Evolutionary conservation across 2,888 invertebrate species (phyloP), one percentile per base, ranked within the genome.

Genomic region (Stenurella melanura): DNA sequence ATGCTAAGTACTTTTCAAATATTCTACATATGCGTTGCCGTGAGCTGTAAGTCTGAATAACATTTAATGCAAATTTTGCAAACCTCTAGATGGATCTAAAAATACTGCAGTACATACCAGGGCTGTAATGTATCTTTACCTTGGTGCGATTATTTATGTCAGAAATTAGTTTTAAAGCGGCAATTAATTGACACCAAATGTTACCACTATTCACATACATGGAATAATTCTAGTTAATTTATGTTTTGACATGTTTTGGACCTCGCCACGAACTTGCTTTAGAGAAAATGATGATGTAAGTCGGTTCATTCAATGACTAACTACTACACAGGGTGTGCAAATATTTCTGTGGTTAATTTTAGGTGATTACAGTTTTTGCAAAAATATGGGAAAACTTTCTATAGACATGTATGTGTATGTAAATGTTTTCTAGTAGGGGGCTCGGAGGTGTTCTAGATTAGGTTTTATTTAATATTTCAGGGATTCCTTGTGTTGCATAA

Each of bases 91-190:
- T 69, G 11, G 21, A 26, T 69, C 69, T 54, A 57, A 69, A 69
- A 69, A 69, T 69, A 58, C 69, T 69, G 69, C 69, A 69, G 18
- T 57, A 58, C 69, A 69, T 19, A 12, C 38, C 17, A n/a, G 19
- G 30, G 34, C 69, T n/a, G 12, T 30, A 19, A 57, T 58, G 69
- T 58, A 58, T 18, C 50, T 69, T 12, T 26, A 57, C 12, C 5
- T 12, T 42, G 42, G 42, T 42, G 42, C 0, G 9, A 42, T 42
- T 11, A 42, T 42, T 42, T 42, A 42, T 15, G 42, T 42, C 42
- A 42, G 42, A 42, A 42, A 42, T 42, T 42, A 42, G 50, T 15
- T 15, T 15, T n/a, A 15, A 6, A 50, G n/a, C 12, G 6, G n/a
- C 15, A 50, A 50, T n/a, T n/a, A 50, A 50, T 50, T 50, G 50